Percentiles rank a stretch among this genome's conserved stretches.
Evolutionary conservation across 23 tunicate species (phyloP).

Genomic region (Diplosoma virens): DNA sequence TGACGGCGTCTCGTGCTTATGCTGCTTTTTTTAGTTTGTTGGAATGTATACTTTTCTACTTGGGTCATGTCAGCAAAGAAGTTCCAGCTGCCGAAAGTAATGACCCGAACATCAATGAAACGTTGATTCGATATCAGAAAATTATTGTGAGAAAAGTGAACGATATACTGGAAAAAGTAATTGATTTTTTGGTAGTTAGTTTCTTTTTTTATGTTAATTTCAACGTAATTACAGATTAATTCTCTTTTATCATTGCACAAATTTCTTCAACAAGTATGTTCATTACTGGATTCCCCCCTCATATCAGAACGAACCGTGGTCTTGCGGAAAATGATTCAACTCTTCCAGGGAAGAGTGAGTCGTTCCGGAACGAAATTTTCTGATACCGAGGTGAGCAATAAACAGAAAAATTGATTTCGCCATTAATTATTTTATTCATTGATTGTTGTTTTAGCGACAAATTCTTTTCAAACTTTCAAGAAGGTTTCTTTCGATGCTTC

Average conservation of each 20-base stretch:
- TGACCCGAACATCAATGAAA: background rate
- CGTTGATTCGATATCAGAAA: conserved; percentile 1
- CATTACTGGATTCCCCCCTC: background rate
- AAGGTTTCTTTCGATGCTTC: background rate
- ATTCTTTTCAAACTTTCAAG: background rate
- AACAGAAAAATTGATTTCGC: too few relatives aligned
- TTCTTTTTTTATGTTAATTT: too few relatives aligned
- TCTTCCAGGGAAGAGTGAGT: conserved; percentile 19
- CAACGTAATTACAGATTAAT: conserved; percentile 24
- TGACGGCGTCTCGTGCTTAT: too few relatives aligned
- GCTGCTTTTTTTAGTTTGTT: conserved; percentile 30
- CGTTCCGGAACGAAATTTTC: background rate
- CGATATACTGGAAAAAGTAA: conserved; percentile 32
- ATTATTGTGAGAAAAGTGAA: conserved; percentile 1
- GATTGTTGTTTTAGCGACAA: background rate
- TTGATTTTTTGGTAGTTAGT: too few relatives aligned
- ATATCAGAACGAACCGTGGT: background rate
- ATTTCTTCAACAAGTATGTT: background rate
- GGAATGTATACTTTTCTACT: conserved; percentile 9
- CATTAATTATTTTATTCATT: background rate
- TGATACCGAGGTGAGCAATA: conserved; percentile 5
- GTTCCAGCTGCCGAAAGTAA: background rate
- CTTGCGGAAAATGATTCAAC: conserved; percentile 19
- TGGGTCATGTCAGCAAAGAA: background rate
- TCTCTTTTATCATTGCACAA: background rate